Evolutionary conservation across 2,113 vertebrate species (phyloP), one percentile per base, ranked within the genome.

Genomic region (Atherinomorus stipes): DNA sequence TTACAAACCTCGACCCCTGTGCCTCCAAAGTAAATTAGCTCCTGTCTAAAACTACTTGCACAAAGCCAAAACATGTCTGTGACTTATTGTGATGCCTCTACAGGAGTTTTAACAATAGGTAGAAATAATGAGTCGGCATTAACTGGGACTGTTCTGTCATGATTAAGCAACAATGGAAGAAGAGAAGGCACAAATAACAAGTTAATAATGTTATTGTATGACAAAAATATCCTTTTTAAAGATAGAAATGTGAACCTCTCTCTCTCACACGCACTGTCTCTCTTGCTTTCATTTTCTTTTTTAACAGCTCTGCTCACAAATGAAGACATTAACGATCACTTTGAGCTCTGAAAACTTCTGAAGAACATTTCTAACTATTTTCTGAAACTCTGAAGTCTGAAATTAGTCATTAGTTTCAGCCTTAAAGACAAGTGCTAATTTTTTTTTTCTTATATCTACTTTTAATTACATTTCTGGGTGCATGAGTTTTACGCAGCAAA

Each of bases 21-120:
- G 53, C 22, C 47, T 61, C 64, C 44, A 52, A 74, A 87, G 83
- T 80, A 25, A 50, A 81, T 81, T 38, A 70, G 26, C 60, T 59
- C 18, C 45, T 40, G 47, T 25, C 45, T 66, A 75, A 67, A 74
- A 76, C 56, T 22, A 67, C 71, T 53, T 34, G 12, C 23, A 34
- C 21, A 26, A 51, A 65, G 34, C 58, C 10, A 11, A 47, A 3
- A 18, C 25, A 52, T 26, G 34, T 47, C 26, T 7, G 4, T 12
- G 42, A 37, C 53, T 67, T 40, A n/a, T 67, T 51, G 51, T 57
- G 37, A 69, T 28, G 68, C 28, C 49, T n/a, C 37, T 11, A 15
- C 13, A 45, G 11, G 18, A 34, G 13, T 51, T 34, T 60, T 7
- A 63, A 28, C 7, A 40, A 38, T 10, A 13, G 34, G 19, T 23